These are phyloP conservation scores for Cacoxenus indagator DNA, from an alignment of 2,888 invertebrate species.

Conservation along the genomic window DNA sequence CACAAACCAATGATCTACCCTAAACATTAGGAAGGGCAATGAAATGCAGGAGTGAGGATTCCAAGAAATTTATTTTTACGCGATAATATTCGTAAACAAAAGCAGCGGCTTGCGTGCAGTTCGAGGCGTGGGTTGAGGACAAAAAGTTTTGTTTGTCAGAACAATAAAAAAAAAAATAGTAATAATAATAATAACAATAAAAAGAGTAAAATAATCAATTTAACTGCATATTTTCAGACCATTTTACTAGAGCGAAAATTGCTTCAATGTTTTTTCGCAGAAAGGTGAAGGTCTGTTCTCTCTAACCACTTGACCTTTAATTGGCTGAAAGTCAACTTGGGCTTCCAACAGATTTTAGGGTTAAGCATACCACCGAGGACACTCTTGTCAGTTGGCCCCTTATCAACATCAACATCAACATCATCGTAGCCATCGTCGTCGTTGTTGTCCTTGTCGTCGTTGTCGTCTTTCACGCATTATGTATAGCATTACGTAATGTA, in stretches of 20 bases:
- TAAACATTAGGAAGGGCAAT: conserved; percentile 30
- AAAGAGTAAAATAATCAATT: conserved; percentile 10
- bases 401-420: too few species aligned
- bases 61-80: conserved; percentile 51
- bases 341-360: too few species aligned
- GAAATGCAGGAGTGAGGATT: conserved; percentile 49
- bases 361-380: too few species aligned
- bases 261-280: background rate
- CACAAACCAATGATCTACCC: conserved; percentile 25
- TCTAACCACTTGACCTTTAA: conserved; percentile 13
- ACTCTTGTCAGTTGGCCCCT: too few species aligned
- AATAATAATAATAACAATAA: background rate
- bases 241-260: background rate
- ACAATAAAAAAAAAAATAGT: background rate
- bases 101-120: conserved; percentile 22
- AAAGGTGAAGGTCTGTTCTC: background rate
- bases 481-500: conserved; percentile 3
- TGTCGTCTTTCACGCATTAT: background rate
- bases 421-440: background rate
- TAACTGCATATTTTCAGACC: conserved; percentile 6
- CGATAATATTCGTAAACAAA: conserved; percentile 56
- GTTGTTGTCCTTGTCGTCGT: background rate
- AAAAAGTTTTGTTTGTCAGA: background rate
- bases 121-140: background rate
- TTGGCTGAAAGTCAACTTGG: conserved; percentile 10